These are phyloP conservation scores for Petrolisthes cinctipes DNA, from an alignment of 2,888 invertebrate species.

Conservation along the genomic window DNA sequence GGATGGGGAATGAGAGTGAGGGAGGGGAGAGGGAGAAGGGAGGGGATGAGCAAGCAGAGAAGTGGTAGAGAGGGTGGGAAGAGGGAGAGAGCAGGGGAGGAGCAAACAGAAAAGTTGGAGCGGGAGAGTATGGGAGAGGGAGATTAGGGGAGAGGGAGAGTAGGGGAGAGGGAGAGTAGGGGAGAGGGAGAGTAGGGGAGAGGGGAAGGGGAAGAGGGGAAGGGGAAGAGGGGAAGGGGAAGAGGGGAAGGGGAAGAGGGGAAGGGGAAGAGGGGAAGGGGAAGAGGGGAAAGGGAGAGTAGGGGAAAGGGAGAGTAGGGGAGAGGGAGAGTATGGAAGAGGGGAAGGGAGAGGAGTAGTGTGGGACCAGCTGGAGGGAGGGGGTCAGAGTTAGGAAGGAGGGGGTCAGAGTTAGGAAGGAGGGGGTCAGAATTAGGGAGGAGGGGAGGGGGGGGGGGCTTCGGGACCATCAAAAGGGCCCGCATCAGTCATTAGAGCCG, in stretches of 20 bases:
- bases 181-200: background rate
- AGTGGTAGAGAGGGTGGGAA: too few species aligned
- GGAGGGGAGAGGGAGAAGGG: too few species aligned
- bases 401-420: too few species aligned
- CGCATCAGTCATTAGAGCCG: background rate
- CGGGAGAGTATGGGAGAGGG: too few species aligned
- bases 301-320: background rate
- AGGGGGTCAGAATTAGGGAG: background rate
- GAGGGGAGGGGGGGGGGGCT: background rate
- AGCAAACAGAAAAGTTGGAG: too few species aligned
- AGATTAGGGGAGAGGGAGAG: background rate
- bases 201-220: background rate
- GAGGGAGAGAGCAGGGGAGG: too few species aligned
- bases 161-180: background rate
- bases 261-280: background rate
- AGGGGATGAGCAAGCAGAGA: background rate
- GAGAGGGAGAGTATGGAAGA: background rate
- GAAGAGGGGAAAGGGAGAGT: background rate
- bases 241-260: background rate
- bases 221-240: background rate
- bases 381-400: background rate
- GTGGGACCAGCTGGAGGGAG: background rate
- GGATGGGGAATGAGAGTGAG: too few species aligned
- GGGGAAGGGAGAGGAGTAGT: background rate
- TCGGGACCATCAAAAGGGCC: background rate